Evolutionary conservation across 1,140 invertebrate genomes (phyloP).

Genomic region (Galleria mellonella): DNA sequence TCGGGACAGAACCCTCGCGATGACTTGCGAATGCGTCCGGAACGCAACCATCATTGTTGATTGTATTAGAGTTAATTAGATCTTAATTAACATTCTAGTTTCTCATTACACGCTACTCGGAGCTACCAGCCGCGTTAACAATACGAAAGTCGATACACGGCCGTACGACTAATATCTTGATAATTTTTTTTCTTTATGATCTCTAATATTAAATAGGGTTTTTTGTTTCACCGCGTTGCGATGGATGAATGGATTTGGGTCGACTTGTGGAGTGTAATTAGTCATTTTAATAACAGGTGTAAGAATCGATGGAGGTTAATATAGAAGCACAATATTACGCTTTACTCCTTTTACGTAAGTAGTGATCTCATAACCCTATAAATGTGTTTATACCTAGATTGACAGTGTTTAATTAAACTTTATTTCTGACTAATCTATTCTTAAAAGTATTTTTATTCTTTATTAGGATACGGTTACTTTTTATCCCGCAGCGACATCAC

Average conservation of each 20-base stretch:
- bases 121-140: constrained; percentile 55
- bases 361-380: too few relatives aligned
- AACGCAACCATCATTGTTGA: constrained; percentile 66
- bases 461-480: too few relatives aligned
- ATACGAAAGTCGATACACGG: constrained; percentile 59
- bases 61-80: constrained; percentile 72
- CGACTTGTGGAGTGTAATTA: constrained; percentile 5
- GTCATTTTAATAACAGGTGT: neutral
- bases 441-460: too few relatives aligned
- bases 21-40: constrained; percentile 64
- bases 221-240: constrained; percentile 24
- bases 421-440: too few relatives aligned
- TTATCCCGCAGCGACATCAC: too few relatives aligned
- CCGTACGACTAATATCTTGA: constrained; percentile 44
- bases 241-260: constrained; percentile 39
- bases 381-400: too few relatives aligned
- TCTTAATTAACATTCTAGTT: constrained; percentile 72
- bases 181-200: constrained; percentile 42
- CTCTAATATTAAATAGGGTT: constrained; percentile 35
- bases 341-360: too few relatives aligned
- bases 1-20: constrained; percentile 38
- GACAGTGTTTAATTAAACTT: too few relatives aligned
- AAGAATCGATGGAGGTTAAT: too few relatives aligned
- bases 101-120: constrained; percentile 70
- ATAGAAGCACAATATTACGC: too few relatives aligned